Evolutionary conservation across 1,140 invertebrate species (phyloP), one percentile per base, ranked within the genome.

Genomic region (Rhopalosiphum padi): DNA sequence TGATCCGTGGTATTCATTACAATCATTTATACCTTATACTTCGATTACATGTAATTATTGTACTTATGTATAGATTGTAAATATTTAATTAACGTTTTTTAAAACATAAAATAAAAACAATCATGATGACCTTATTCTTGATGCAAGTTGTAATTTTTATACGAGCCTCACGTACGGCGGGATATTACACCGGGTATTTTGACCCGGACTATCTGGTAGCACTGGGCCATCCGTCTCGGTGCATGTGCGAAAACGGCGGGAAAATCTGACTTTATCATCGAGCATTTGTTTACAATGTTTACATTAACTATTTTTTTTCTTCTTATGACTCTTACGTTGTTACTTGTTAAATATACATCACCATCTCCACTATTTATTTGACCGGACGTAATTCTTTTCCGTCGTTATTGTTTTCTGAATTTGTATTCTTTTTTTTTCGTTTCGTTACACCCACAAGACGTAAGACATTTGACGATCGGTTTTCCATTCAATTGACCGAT

Each of bases 241-340:
- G 90, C 90, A 53, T 92, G 91, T 92, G 91, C 43, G 35, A 92
- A 92, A 92, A 85, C 91, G 48, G 91, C 91, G 91, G 91, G 91
- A 90, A 92, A 92, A 51, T 92, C 77, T 51, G 82, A 92, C 91
- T 92, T 91, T 92, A 92, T 92, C 91, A 92, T 83, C 9, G 90
- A 22, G 1, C 90, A 85, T 92, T 92, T 92, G 91, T 92, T 92
- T 92, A 92, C 90, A 83, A 83, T 85, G 83, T 85, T 85, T 85
- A 43, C 23, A 41, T 92, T 4, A n/a, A 48, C 4, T 83, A 92
- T 92, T 85, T 92, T 92, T 92, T 85, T 85, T 53, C 48, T 23
- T n/a, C 18, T 3, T 11, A 46, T 30, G 43, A 77, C 30, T 68
- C 11, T 77, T 77, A n/a, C 30, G 60, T 77, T 1, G 60, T 18